Evolutionary conservation across 2,888 invertebrate species (phyloP).

Genomic region (Microdon myrmicae): DNA sequence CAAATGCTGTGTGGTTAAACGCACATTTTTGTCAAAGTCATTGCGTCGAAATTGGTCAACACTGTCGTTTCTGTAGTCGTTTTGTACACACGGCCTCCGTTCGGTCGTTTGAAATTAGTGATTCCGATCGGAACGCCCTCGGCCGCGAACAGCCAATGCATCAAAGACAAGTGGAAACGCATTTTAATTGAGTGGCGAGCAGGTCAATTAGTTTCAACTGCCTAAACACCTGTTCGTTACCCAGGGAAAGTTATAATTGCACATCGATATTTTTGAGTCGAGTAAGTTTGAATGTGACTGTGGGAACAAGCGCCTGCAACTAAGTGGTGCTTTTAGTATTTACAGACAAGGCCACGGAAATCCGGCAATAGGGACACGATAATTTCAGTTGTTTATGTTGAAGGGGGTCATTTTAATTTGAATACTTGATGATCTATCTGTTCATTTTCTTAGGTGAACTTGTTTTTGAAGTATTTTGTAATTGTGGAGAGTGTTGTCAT

Average conservation of each 20-base stretch:
- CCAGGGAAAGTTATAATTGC: constrained; percentile 19
- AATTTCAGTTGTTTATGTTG: no score
- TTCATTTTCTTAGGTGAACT: no score
- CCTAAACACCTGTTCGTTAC: constrained; percentile 34
- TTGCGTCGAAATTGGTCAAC: neutral
- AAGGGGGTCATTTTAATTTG: no score
- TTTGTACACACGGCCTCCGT: constrained; percentile 43
- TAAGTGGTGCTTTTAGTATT: constrained; percentile 6
- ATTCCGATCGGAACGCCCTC: constrained; percentile 46
- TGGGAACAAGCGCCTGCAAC: constrained; percentile 2
- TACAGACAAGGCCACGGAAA: neutral
- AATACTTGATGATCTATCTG: no score
- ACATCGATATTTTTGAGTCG: neutral
- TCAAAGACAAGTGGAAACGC: constrained; percentile 39
- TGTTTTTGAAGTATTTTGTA: no score
- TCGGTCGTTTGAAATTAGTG: constrained; percentile 34
- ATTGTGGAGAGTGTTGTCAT: no score
- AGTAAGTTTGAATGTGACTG: neutral
- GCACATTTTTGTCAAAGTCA: constrained; percentile 19
- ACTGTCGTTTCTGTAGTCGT: constrained; percentile 18
- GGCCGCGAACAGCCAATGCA: constrained; percentile 35
- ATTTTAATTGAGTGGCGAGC: constrained; percentile 49
- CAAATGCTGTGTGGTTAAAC: constrained; percentile 30
- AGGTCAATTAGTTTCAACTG: constrained; percentile 36
- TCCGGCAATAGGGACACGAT: constrained; percentile 9